Base-by-base conservation (phyloP, 2,797 vertebrate genomes). In the Tangara arthus region DNA sequence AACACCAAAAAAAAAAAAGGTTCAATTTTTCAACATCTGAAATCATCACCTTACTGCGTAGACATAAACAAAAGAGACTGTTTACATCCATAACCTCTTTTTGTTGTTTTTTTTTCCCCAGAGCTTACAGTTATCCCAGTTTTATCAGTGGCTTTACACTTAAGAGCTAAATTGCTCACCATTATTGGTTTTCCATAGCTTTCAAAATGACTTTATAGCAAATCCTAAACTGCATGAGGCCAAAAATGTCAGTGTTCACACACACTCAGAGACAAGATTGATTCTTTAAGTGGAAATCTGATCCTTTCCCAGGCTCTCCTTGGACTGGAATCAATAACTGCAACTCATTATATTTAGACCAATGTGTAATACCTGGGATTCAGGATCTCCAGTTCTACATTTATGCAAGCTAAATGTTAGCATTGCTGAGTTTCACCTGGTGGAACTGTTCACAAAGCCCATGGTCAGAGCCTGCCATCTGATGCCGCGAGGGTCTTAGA, bases 241-340 rank as follows among this genome's bases (percentile, higher is more conserved):
- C 95, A 96, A 97, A 95, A 97, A 93, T 94, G 79, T 96, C 95
- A 95, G 86, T 69, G 81, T 94, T 91, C 76, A 37, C 53, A 90
- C 76, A 94, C 76, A 75, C 71, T 92, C 77, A 64, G 71, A 77
- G 61, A 88, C 87, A 94, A 96, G 79, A 97, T 94, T 92, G 95
- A 96, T 97, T 94, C 76, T 73, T 52, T 90, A 83, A 95, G 93
- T 96, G 87, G 94, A 96, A 95, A 91, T 95, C 86, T 93, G 97
- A 97, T 95, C 91, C 82, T 87, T 97, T 97, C 96, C 95, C 96
- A 97, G 76, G 87, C 92, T 95, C 94, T 97, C 83, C 77, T 95
- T 96, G 92, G 85, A 96, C 95, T 89, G 68, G 76, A 97, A 97
- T 97, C 96, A 89, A 95, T 97, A 94, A 92, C 76, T 89, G 89